Conservation (phyloP, 2,888 invertebrate species). For the Marasmarcha lunaedactyla region DNA sequence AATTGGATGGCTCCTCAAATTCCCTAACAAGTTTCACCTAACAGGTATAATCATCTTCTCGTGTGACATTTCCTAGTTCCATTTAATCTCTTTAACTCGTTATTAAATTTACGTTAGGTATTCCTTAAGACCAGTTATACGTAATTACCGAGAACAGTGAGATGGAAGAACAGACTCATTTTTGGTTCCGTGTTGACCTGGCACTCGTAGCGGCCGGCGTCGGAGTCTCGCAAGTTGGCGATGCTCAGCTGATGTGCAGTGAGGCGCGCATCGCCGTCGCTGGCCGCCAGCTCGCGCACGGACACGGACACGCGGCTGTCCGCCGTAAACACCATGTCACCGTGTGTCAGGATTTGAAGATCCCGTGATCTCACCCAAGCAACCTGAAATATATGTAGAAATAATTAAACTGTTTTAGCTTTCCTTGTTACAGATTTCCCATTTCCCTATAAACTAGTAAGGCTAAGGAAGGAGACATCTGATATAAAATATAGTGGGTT, state of each 20-base stretch:
- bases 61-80: too few species aligned
- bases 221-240: conserved; percentile 66
- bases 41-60: too few species aligned
- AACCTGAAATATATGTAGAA: conserved; percentile 72
- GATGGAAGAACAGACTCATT: conserved; percentile 75
- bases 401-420: too few species aligned
- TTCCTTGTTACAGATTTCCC: too few species aligned
- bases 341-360: conserved; percentile 77
- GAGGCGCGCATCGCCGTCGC: conserved; percentile 34
- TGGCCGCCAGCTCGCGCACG: conserved; percentile 39
- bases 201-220: conserved; percentile 79
- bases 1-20: too few species aligned
- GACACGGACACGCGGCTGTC: conserved; percentile 73
- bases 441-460: too few species aligned
- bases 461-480: too few species aligned
- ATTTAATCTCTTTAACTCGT: too few species aligned
- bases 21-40: too few species aligned
- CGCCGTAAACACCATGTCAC: conserved; percentile 74
- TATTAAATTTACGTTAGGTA: too few species aligned
- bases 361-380: conserved; percentile 80
- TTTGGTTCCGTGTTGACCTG: conserved; percentile 83
- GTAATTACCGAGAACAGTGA: conserved; percentile 72
- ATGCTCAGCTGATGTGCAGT: conserved; percentile 72
- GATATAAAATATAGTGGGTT: too few species aligned
- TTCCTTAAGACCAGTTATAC: too few species aligned